Percentiles rank a stretch among this genome's conserved stretches.
These are phyloP conservation scores for Cephalopholis sonnerati DNA, from an alignment of 2,113 vertebrate species.

Conservation along the genomic window DNA sequence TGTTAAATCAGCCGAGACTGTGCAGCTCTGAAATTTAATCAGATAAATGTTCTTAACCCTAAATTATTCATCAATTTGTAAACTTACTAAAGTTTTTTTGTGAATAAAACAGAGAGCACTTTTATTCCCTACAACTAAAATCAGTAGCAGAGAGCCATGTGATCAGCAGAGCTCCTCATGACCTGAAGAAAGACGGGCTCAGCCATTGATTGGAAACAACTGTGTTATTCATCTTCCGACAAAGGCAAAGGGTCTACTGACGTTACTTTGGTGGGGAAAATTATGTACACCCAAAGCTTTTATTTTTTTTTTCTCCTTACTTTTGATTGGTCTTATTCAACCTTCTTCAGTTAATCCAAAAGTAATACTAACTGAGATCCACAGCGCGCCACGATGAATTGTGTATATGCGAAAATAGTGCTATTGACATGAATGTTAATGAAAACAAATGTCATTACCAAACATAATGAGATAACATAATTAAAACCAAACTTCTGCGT, in stretches of 20 bases:
- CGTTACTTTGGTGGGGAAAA: not conserved
- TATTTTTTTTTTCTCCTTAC: not conserved
- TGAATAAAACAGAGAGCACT: not conserved
- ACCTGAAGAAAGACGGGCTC: slow-evolving; percentile 6
- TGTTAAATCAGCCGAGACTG: slow-evolving; percentile 21
- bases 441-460: not conserved
- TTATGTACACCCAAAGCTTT: not conserved
- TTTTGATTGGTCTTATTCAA: not conserved
- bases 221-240: slow-evolving; percentile 45
- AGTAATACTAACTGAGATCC: not conserved
- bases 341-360: not conserved
- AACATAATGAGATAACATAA: not conserved
- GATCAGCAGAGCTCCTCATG: slow-evolving; percentile 39
- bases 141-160: slow-evolving; percentile 26
- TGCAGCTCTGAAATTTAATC: not conserved
- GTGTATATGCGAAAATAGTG: too few relatives aligned
- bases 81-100: not conserved
- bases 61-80: not conserved
- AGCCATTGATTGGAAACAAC: slow-evolving; percentile 38
- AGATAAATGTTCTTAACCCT: not conserved
- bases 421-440: too few relatives aligned
- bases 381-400: too few relatives aligned
- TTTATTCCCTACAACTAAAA: slow-evolving; percentile 19
- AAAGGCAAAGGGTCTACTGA: not conserved
- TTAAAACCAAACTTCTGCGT: not conserved